Evolutionary conservation across 1,140 invertebrate genomes (phyloP).

Genomic region (Drosophila rufa): DNA sequence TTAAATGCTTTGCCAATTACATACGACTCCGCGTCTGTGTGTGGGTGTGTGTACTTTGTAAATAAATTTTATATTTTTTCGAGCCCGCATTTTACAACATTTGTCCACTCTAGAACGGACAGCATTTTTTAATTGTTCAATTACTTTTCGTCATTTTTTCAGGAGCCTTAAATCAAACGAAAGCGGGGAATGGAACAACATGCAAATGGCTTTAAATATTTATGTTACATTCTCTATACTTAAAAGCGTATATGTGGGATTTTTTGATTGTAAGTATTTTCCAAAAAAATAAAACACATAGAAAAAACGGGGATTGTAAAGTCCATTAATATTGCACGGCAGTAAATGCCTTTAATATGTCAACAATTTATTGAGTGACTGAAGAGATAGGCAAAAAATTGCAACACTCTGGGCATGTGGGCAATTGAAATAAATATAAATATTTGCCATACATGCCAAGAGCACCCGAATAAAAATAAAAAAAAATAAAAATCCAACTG

Average conservation of each 20-base stretch:
- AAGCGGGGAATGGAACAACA: constrained; percentile 43
- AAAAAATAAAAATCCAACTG: constrained; percentile 8
- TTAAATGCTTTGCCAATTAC: constrained; percentile 29
- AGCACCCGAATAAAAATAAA: constrained; percentile 8
- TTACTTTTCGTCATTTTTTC: constrained; percentile 42
- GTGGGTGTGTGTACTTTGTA: constrained; percentile 15
- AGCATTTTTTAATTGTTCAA: constrained; percentile 44
- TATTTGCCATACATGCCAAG: constrained; percentile 5
- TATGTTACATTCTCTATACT: constrained; percentile 24
- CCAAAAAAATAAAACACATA: constrained; percentile 7
- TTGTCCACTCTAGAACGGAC: constrained; percentile 22
- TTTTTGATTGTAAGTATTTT: constrained; percentile 13
- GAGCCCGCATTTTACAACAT: constrained; percentile 13
- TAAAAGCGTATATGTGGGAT: constrained; percentile 16
- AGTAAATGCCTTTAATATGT: constrained; percentile 39
- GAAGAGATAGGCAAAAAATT: constrained; percentile 2
- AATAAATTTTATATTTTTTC: constrained; percentile 37
- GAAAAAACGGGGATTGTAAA: constrained; percentile 11
- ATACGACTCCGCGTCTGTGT: not conserved
- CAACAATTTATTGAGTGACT: constrained; percentile 43
- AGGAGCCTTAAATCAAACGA: constrained; percentile 41
- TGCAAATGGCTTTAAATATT: constrained; percentile 55
- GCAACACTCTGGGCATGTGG: constrained; percentile 18
- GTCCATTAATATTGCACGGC: constrained; percentile 50
- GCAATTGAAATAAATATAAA: constrained; percentile 54